Percentiles rank a stretch among this genome's conserved stretches.
Conservation (phyloP, 1,140 invertebrate genomes). For the Dermatophagoides farinae region DNA sequence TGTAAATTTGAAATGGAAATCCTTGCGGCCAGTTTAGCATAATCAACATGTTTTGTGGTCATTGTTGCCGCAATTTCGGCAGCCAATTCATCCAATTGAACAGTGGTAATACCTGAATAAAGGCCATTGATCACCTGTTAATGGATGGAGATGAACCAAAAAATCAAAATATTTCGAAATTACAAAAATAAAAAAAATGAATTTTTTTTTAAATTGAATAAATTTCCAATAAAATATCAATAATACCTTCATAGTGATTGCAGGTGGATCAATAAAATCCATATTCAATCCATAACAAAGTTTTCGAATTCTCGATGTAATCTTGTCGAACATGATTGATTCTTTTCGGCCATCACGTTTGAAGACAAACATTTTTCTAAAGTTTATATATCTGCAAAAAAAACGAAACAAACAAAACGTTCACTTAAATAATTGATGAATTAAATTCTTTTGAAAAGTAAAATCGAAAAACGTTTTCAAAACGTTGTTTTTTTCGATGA, state of each 20-base stretch:
- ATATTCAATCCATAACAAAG: conserved; percentile 85
- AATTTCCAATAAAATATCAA: background rate
- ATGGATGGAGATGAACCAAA: background rate
- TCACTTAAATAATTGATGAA: no score
- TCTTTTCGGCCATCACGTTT: conserved; percentile 63
- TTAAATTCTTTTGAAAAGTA: no score
- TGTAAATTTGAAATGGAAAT: conserved; percentile 93
- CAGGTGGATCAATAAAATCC: conserved; percentile 79
- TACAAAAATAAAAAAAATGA: background rate
- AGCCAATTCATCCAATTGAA: conserved; percentile 87
- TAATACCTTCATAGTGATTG: conserved; percentile 57
- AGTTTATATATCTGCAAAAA: no score
- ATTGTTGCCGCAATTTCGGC: conserved; percentile 89
- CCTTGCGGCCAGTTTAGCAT: conserved; percentile 79
- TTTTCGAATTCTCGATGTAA: conserved; percentile 82
- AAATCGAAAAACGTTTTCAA: no score
- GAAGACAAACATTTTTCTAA: conserved; percentile 26
- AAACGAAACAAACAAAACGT: no score
- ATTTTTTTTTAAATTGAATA: background rate
- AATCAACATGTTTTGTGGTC: conserved; percentile 91
- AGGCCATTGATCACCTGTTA: conserved; percentile 59
- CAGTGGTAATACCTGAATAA: conserved; percentile 84
- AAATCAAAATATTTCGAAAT: no score
- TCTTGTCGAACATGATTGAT: conserved; percentile 89
- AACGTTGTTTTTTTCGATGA: no score